Base-by-base conservation (phyloP, 2,797 vertebrate genomes). In the Sternotherus odoratus region DNA sequence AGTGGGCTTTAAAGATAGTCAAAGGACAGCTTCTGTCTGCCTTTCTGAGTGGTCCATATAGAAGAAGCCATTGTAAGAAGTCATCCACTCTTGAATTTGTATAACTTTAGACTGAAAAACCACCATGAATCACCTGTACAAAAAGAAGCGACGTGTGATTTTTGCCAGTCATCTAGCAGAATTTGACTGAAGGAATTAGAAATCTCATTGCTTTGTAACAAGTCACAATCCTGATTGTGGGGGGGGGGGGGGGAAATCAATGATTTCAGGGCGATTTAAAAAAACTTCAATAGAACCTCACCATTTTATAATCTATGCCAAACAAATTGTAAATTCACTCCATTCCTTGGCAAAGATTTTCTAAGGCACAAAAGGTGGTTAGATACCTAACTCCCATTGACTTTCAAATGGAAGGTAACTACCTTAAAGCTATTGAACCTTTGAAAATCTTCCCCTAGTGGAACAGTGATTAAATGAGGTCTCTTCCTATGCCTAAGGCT, bases 31-130 rank as follows among this genome's bases (percentile, higher is more conserved):
- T 95, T 16, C 88, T 85, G 53, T 16, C 89, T 1, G 0, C 92
- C 77, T 82, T 69, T 90, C 93, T 88, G 85, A 91, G 89, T 79
- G 77, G 81, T 92, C 86, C 86, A 2, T 92, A 96, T 91, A 97
- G 88, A 96, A 43, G 49, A 49, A 96, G 88, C 85, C 90, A 96
- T 97, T 96, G 93, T 95, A 83, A 96, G 77, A 46, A 91, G 92
- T 83, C 92, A 93, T 87, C 94, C 90, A 74, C 91, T 86, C 92
- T 92, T 87, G 81, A 87, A 95, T 95, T 91, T 89, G 82, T 92
- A 85, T 78, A 92, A 88, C 92, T 87, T 88, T 81, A 94, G 82
- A 91, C 4, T 1, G 90, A 95, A 95, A 96, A 96, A 63, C 72
- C 87, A 63, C 8, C 90, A 83, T 77, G 80, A 94, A 95, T 94